Percentiles rank a stretch among this genome's conserved stretches.
Conservation (phyloP, 2,888 invertebrate species). For the Thumatha senex region DNA sequence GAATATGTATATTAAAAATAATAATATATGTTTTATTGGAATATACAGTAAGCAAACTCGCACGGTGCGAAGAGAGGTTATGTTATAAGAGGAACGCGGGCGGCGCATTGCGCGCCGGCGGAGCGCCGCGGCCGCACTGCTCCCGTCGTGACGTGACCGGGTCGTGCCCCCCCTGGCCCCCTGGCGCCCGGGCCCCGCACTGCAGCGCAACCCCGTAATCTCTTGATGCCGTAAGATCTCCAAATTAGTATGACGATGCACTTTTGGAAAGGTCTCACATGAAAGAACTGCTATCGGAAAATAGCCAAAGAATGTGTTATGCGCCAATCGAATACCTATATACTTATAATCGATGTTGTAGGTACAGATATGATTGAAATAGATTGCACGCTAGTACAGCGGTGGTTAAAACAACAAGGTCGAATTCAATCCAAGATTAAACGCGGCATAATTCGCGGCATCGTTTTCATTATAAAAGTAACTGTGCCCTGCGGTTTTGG, state of each 20-base stretch:
- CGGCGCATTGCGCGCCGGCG: conserved; percentile 74
- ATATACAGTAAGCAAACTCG: conserved; percentile 24
- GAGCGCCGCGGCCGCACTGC: conserved; percentile 80
- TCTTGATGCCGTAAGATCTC: conserved; percentile 77
- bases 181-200: conserved; percentile 59
- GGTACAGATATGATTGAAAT: too few species aligned
- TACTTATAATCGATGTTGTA: too few species aligned
- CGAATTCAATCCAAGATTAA: too few species aligned
- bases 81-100: conserved; percentile 29
- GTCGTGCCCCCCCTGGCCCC: conserved; percentile 56
- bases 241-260: conserved; percentile 74
- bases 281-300: conserved; percentile 11
- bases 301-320: conserved; percentile 4
- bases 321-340: neutral
- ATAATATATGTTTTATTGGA: conserved; percentile 20
- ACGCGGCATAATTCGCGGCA: too few species aligned
- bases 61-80: conserved; percentile 38
- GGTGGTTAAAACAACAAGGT: too few species aligned
- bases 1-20: conserved; percentile 38
- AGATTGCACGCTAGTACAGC: too few species aligned
- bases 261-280: conserved; percentile 42
- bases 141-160: conserved; percentile 69
- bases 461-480: too few species aligned
- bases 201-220: conserved; percentile 66
- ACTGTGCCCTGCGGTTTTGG: too few species aligned